Conservation (phyloP, 2,888 invertebrate genomes). For the Scaptomyza reducta region DNA sequence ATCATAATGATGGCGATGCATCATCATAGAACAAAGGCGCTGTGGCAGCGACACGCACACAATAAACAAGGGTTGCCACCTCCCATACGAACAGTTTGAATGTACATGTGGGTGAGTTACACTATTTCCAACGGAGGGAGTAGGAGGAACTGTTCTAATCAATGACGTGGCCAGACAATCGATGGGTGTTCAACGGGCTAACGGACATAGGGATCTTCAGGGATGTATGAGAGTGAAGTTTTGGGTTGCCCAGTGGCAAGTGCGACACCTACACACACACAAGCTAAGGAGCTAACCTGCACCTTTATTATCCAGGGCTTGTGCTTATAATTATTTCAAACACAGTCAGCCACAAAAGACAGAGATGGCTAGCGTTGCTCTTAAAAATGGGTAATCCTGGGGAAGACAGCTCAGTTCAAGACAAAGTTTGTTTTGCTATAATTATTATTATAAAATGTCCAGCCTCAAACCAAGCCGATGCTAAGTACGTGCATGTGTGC, state of each 20-base stretch:
- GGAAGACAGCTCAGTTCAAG: constrained; percentile 10
- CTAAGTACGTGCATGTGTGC: neutral
- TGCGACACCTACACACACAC: constrained; percentile 26
- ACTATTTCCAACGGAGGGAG: constrained; percentile 24
- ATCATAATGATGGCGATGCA: constrained; percentile 79
- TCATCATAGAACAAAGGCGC: constrained; percentile 74
- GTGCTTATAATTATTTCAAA: constrained; percentile 47
- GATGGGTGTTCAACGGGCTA: constrained; percentile 32
- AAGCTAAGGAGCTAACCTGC: constrained; percentile 41
- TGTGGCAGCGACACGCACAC: constrained; percentile 74
- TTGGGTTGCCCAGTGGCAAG: constrained; percentile 19
- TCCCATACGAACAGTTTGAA: constrained; percentile 6
- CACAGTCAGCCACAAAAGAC: constrained; percentile 15
- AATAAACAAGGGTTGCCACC: constrained; percentile 48
- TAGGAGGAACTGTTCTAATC: constrained; percentile 49
- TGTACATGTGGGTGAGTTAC: constrained; percentile 23
- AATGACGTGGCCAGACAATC: constrained; percentile 68
- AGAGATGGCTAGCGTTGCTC: constrained; percentile 37
- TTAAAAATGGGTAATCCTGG: constrained; percentile 44
- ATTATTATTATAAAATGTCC: constrained; percentile 62
- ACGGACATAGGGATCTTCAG: neutral
- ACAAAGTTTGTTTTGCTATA: constrained; percentile 47
- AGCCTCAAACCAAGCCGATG: neutral
- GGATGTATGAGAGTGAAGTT: neutral
- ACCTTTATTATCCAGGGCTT: constrained; percentile 39